Evolutionary conservation across 2,888 invertebrate species (phyloP).

Genomic region (Archaeoteleia sp.): DNA sequence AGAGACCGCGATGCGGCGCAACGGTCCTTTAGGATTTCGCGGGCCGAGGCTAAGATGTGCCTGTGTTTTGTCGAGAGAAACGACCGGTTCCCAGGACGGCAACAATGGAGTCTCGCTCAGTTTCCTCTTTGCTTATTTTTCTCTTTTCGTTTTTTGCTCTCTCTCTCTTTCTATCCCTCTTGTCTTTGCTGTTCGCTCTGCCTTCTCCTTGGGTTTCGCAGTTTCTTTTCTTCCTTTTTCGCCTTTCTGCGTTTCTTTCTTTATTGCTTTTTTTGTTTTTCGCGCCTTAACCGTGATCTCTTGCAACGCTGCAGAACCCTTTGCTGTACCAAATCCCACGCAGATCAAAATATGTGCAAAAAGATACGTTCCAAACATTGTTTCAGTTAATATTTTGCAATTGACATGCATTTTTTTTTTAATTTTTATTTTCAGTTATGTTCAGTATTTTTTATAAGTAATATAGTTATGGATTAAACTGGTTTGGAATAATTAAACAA

Average conservation of each 20-base stretch:
- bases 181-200: conserved; percentile 14
- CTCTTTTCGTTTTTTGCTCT: conserved; percentile 31
- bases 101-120: conserved; percentile 48
- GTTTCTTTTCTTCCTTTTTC: conserved; percentile 9
- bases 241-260: conserved; percentile 10
- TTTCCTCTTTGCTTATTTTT: conserved; percentile 45
- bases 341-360: conserved; percentile 2
- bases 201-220: conserved; percentile 2
- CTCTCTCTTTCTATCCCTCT: conserved; percentile 33
- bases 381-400: no score
- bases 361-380: background rate
- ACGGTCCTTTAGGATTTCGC: conserved; percentile 45
- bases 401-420: no score
- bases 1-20: conserved; percentile 32
- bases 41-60: conserved; percentile 38
- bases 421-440: no score
- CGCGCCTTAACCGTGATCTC: conserved; percentile 22
- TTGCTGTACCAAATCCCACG: conserved; percentile 17
- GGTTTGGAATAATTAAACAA: no score
- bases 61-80: conserved; percentile 36
- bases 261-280: conserved; percentile 15
- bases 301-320: conserved; percentile 12
- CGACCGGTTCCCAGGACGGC: conserved; percentile 52
- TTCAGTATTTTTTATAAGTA: no score
- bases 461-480: no score